phyloP scores from a whole-genome alignment of 2,797 vertebrate genomes.

The Benthosema pterotum region DNA sequence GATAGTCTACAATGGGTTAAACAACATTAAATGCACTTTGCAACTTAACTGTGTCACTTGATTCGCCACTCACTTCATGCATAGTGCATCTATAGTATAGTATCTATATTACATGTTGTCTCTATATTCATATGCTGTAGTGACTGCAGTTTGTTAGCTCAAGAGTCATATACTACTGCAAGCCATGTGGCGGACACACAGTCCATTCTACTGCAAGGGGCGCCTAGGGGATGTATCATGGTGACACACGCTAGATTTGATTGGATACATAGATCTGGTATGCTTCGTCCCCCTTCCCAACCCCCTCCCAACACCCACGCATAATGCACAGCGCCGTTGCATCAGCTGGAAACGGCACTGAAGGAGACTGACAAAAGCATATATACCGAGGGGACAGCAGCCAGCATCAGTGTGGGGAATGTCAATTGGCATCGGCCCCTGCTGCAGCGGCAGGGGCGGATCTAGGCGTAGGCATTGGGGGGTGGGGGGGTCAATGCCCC shows the following conservation, averaged over 20 bases:
- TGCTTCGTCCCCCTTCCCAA: neutral
- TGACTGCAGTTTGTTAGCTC: too few species aligned
- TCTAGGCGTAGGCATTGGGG: too few species aligned
- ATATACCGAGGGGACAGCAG: conserved; percentile 42
- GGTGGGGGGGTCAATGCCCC: too few species aligned
- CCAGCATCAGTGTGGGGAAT: conserved; percentile 57
- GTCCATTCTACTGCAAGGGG: neutral
- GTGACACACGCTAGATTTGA: conserved; percentile 17
- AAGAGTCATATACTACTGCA: too few species aligned
- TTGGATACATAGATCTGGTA: conserved; percentile 4
- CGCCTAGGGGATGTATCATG: conserved; percentile 7
- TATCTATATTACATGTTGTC: too few species aligned
- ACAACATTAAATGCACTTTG: too few species aligned
- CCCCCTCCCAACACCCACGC: conserved; percentile 16
- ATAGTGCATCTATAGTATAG: too few species aligned
- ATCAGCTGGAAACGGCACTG: conserved; percentile 45
- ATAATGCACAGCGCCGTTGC: conserved; percentile 22
- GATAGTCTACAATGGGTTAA: too few species aligned
- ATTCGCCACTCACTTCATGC: too few species aligned
- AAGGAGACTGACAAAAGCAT: conserved; percentile 57
- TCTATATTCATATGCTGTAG: too few species aligned
- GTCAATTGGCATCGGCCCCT: conserved; percentile 58
- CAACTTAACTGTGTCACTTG: too few species aligned
- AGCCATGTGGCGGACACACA: too few species aligned
- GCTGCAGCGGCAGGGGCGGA: conserved; percentile 59